Evolutionary conservation across 2,113 vertebrate species (phyloP).

Genomic region (Semicossyphus pulcher): DNA sequence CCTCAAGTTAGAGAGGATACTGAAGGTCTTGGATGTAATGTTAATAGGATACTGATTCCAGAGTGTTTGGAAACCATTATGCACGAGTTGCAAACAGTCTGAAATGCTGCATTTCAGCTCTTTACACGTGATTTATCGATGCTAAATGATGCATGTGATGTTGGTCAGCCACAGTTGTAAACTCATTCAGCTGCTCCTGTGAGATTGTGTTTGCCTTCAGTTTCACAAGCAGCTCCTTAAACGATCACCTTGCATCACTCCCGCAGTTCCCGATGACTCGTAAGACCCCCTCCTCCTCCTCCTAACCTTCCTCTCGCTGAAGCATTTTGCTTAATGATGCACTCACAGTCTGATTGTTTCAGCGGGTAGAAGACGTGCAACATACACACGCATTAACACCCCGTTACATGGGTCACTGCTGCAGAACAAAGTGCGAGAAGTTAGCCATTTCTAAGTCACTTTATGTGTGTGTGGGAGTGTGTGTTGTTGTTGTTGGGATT

Average conservation of each 20-base stretch:
- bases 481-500: slow-evolving; percentile 44
- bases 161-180: slow-evolving; percentile 25
- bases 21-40: not conserved
- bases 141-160: slow-evolving; percentile 44
- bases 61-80: not conserved
- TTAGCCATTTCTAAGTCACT: slow-evolving; percentile 49
- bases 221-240: slow-evolving; percentile 28
- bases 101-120: not conserved
- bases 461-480: slow-evolving; percentile 27
- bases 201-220: slow-evolving; percentile 27
- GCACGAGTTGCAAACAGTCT: not conserved
- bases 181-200: slow-evolving; percentile 41
- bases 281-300: not conserved
- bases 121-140: slow-evolving; percentile 21
- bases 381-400: slow-evolving; percentile 60
- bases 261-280: slow-evolving; percentile 30
- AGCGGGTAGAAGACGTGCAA: slow-evolving; percentile 38
- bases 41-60: too few relatives aligned
- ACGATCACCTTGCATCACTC: slow-evolving; percentile 41
- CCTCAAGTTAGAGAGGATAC: not conserved
- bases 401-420: slow-evolving; percentile 71
- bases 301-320: slow-evolving; percentile 18
- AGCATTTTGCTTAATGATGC: slow-evolving; percentile 68
- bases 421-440: slow-evolving; percentile 67
- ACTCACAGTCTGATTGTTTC: slow-evolving; percentile 60